phyloP scores from a whole-genome alignment of 1,140 invertebrate species.

The Hypsibius dujardini region DNA sequence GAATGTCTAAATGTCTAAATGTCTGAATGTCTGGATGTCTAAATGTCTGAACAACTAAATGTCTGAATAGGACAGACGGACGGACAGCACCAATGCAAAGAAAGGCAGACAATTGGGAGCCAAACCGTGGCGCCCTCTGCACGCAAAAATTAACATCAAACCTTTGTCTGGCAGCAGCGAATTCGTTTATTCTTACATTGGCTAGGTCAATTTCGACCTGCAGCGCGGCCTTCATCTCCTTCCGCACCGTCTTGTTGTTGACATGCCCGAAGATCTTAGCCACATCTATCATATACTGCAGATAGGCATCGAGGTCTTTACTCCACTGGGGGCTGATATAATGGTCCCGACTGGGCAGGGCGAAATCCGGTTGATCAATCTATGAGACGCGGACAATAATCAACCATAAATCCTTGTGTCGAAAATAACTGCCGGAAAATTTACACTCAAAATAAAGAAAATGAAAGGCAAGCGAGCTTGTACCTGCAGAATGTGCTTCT shows the following conservation, averaged over 20 bases:
- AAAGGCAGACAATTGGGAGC: no score
- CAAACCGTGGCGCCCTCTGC: no score
- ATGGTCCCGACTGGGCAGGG: conserved; percentile 52
- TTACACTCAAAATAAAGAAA: neutral
- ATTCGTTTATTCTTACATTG: conserved; percentile 40
- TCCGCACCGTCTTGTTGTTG: conserved; percentile 37
- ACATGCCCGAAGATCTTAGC: conserved; percentile 53
- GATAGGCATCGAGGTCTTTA: conserved; percentile 49
- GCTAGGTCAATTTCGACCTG: conserved; percentile 56
- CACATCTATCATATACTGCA: conserved; percentile 56
- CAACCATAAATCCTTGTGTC: no score
- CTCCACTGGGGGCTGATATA: conserved; percentile 49
- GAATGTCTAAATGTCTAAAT: no score
- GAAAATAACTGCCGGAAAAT: neutral
- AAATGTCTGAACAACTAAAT: no score
- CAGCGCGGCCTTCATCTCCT: conserved; percentile 50
- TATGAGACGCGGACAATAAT: conserved; percentile 29
- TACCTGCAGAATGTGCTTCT: conserved; percentile 66
- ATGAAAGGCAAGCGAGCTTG: conserved; percentile 6
- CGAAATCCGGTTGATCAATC: conserved; percentile 61
- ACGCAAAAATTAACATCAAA: no score
- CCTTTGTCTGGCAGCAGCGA: no score
- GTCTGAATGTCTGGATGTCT: no score
- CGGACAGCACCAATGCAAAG: no score
- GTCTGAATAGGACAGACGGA: no score